Conservation (phyloP, 2,888 invertebrate species). For the Nomada ferruginata region DNA sequence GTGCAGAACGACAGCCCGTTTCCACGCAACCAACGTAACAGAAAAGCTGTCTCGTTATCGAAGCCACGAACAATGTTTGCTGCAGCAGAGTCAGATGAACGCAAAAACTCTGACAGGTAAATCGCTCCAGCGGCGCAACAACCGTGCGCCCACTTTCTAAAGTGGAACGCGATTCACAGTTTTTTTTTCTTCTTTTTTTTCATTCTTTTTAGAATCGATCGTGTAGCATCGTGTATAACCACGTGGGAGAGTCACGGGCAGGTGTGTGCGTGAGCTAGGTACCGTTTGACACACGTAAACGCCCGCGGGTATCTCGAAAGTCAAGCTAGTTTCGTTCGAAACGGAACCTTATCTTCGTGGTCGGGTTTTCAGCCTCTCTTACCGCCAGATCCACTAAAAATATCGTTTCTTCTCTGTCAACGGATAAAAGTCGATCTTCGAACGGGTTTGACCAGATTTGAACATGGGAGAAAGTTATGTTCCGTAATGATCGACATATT, state of each 20-base stretch:
- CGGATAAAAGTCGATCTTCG: neutral
- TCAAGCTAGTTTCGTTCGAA: constrained; percentile 24
- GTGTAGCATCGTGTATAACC: neutral
- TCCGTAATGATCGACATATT: neutral
- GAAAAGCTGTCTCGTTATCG: neutral
- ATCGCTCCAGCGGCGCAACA: neutral
- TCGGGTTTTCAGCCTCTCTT: neutral
- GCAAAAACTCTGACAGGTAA: neutral
- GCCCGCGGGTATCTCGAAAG: constrained; percentile 36
- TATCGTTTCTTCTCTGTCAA: neutral
- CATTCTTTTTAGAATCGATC: neutral
- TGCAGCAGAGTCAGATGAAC: neutral
- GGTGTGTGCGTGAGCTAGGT: constrained; percentile 51
- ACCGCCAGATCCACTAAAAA: neutral
- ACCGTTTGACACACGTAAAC: constrained; percentile 73
- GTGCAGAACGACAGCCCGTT: too few species aligned
- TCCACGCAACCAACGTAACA: neutral
- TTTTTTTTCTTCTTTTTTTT: constrained; percentile 17
- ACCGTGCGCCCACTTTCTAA: constrained; percentile 35
- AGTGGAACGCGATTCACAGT: constrained; percentile 13
- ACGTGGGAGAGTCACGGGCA: neutral
- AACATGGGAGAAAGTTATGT: neutral
- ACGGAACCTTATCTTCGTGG: constrained; percentile 2
- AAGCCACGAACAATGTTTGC: neutral
- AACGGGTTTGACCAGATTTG: constrained; percentile 18